Percentiles rank a stretch among this genome's conserved stretches.
Evolutionary conservation across 2,113 vertebrate species (phyloP).

Genomic region (Chunga burmeisteri): DNA sequence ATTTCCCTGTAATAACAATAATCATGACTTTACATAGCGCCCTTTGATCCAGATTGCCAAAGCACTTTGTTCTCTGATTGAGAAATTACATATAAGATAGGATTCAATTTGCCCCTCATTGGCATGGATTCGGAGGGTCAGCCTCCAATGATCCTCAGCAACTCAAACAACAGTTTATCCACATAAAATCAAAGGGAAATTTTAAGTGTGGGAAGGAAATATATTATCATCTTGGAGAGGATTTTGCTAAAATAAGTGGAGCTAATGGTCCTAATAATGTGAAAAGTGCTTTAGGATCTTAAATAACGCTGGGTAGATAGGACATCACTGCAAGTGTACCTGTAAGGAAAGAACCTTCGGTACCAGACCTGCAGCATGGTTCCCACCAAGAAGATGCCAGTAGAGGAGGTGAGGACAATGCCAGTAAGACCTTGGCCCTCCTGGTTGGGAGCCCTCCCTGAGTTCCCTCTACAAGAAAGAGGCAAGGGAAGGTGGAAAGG

Average conservation of each 20-base stretch:
- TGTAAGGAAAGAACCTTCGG: background rate
- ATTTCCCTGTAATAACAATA: background rate
- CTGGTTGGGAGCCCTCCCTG: background rate
- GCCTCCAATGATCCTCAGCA: background rate
- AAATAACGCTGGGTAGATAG: background rate
- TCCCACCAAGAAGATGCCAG: background rate
- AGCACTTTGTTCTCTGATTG: slow-evolving; percentile 5
- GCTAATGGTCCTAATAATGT: background rate
- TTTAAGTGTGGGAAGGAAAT: background rate
- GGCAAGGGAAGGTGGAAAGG: background rate
- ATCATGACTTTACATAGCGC: background rate
- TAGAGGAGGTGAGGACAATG: background rate
- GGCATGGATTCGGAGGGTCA: background rate
- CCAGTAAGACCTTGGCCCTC: background rate
- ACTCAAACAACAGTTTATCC: background rate
- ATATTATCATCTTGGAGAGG: background rate
- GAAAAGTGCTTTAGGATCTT: background rate
- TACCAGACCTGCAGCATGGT: background rate
- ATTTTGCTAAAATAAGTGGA: background rate
- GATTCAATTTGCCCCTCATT: background rate
- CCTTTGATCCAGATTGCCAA: slow-evolving; percentile 16
- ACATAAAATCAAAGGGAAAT: background rate
- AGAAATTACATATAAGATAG: background rate
- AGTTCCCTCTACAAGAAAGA: background rate
- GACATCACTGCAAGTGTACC: background rate